Percentiles rank a stretch among this genome's conserved stretches.
Conservation (phyloP, 2,797 vertebrate genomes). For the Scolopax bukidnonensis region DNA sequence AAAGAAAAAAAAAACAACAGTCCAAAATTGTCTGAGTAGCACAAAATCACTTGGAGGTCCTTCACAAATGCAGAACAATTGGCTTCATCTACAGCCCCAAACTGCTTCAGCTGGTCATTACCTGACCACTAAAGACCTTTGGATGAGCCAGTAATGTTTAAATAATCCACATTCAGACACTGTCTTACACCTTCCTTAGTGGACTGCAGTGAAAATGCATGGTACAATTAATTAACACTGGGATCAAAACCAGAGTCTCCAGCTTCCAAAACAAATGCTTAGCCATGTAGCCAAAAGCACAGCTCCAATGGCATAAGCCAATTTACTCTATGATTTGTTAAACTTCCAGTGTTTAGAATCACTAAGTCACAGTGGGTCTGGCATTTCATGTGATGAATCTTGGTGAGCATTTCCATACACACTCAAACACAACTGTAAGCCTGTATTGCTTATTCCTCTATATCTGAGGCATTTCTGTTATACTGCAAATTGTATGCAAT, state of each 20-base stretch:
- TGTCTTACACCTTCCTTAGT: constrained; percentile 57
- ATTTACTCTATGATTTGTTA: constrained; percentile 63
- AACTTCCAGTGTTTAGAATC: constrained; percentile 62
- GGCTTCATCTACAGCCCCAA: constrained; percentile 11
- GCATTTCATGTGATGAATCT: constrained; percentile 18
- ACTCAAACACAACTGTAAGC: neutral
- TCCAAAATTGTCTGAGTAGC: neutral
- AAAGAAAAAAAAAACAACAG: neutral
- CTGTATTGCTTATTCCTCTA: neutral
- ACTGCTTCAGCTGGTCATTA: constrained; percentile 59
- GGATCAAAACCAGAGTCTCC: constrained; percentile 62
- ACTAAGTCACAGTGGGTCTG: constrained; percentile 45
- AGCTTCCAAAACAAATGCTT: constrained; percentile 73
- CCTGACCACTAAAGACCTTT: constrained; percentile 34
- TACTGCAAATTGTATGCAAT: neutral
- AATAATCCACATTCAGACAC: constrained; percentile 34
- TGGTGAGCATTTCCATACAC: neutral
- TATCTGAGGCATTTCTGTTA: neutral
- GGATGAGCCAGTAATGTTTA: constrained; percentile 18
- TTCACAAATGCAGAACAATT: constrained; percentile 31
- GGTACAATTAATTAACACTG: constrained; percentile 71
- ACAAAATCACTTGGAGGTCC: constrained; percentile 24
- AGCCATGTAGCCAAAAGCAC: constrained; percentile 61
- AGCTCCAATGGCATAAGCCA: constrained; percentile 55
- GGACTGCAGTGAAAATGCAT: constrained; percentile 23